Evolutionary conservation across 2,113 vertebrate species (phyloP).

Genomic region (Axis porcinus): DNA sequence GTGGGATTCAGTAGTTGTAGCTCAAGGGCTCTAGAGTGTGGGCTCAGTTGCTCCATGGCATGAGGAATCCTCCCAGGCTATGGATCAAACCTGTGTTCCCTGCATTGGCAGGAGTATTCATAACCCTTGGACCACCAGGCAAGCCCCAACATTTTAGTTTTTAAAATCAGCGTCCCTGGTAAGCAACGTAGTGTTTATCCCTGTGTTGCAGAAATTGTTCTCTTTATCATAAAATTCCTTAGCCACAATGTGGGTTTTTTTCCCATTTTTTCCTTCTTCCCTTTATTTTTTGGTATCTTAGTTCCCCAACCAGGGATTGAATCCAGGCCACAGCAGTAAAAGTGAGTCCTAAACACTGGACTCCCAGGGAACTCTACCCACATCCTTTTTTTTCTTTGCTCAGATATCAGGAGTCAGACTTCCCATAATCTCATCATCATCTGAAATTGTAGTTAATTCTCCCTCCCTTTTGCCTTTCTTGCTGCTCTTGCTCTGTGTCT

Average conservation of each 20-base stretch:
- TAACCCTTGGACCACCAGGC: not conserved
- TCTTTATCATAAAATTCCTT: not conserved
- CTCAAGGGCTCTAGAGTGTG: not conserved
- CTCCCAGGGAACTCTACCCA: not conserved
- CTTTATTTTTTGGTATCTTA: not conserved
- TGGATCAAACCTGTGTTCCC: not conserved
- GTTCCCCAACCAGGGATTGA: not conserved
- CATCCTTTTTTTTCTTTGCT: not conserved
- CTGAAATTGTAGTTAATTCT: not conserved
- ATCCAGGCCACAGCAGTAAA: not conserved
- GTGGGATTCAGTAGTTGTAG: not conserved
- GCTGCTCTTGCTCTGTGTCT: not conserved
- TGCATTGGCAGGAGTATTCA: not conserved
- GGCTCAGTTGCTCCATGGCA: not conserved
- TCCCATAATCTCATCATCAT: not conserved
- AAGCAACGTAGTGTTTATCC: not conserved
- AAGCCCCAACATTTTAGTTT: not conserved
- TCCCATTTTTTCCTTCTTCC: not conserved
- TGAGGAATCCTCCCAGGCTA: not conserved
- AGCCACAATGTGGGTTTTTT: not conserved
- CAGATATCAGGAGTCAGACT: not conserved
- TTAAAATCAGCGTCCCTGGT: not conserved
- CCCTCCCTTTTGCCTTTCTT: not conserved
- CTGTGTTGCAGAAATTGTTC: not conserved
- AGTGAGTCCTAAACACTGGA: not conserved